phyloP scores from a whole-genome alignment of 1,140 invertebrate genomes.

The Euglossa dilemma region DNA sequence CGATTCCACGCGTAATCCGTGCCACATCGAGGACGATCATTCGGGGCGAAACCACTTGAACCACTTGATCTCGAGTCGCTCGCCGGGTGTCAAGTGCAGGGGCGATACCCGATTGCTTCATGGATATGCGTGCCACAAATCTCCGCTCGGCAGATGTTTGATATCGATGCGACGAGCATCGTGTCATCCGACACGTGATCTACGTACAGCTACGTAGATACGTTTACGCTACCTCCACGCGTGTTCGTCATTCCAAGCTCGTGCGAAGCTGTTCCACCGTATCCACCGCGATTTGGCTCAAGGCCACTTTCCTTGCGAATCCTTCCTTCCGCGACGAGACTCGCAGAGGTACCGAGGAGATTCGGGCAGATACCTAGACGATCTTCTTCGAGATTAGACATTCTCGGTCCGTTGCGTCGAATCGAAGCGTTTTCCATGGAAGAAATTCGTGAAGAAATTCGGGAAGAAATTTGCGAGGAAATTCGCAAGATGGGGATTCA shows the following conservation, averaged over 20 bases:
- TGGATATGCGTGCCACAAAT: constrained; percentile 38
- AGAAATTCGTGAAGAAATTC: too few relatives aligned
- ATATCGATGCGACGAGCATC: constrained; percentile 32
- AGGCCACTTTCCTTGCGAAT: background rate
- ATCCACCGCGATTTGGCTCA: background rate
- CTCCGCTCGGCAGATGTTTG: constrained; percentile 31
- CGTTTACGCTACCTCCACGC: constrained; percentile 8
- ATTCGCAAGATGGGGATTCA: too few relatives aligned
- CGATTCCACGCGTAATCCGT: background rate
- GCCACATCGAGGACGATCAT: constrained; percentile 18
- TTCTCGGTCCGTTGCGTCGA: too few relatives aligned
- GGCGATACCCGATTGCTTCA: constrained; percentile 32
- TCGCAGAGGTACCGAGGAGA: too few relatives aligned
- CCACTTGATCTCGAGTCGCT: constrained; percentile 46
- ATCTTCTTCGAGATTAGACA: too few relatives aligned
- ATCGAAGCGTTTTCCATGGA: too few relatives aligned
- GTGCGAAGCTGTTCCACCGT: background rate
- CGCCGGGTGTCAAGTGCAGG: constrained; percentile 45
- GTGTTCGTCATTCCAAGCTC: background rate
- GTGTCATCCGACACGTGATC: constrained; percentile 25
- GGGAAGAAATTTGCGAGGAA: too few relatives aligned
- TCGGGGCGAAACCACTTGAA: constrained; percentile 43
- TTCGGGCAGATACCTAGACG: too few relatives aligned
- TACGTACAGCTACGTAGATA: too few relatives aligned
- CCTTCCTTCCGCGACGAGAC: background rate